Conservation (phyloP, 2,797 vertebrate species). For the Manis pentadactyla region DNA sequence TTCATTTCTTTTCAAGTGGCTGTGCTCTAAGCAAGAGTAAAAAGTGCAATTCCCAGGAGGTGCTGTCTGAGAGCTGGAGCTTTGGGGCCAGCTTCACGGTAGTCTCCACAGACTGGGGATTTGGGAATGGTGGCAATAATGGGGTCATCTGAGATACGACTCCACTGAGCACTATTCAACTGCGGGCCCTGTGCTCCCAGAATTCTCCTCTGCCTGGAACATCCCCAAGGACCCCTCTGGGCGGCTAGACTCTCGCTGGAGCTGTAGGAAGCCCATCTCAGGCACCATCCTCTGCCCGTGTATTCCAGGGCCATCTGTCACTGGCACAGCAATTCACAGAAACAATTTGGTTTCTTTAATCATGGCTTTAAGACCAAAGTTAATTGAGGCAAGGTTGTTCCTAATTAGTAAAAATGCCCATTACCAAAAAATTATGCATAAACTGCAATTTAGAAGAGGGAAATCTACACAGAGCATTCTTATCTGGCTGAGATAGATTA, state of each 20-base stretch:
- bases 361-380: slow-evolving; percentile 67
- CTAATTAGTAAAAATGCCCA: slow-evolving; percentile 72
- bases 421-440: slow-evolving; percentile 55
- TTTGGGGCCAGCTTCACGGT: neutral
- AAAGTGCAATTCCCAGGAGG: neutral
- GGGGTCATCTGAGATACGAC: neutral
- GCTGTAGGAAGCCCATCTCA: neutral
- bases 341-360: slow-evolving; percentile 69
- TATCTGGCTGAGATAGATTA: neutral
- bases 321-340: slow-evolving; percentile 51
- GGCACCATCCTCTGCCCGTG: neutral
- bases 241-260: neutral
- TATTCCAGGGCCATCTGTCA: slow-evolving; percentile 75
- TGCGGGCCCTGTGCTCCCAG: neutral
- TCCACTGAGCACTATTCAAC: neutral
- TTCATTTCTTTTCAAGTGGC: neutral
- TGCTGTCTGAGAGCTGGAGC: no score
- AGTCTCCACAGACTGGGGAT: accelerated
- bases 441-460: slow-evolving; percentile 1
- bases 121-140: neutral
- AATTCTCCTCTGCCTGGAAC: neutral
- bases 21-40: neutral
- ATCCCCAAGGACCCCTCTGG: neutral
- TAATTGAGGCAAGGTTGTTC: slow-evolving; percentile 62
- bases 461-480: neutral